These are phyloP conservation scores for Cyclargus thomasi DNA, from an alignment of 1,140 invertebrate genomes.

Conservation along the genomic window DNA sequence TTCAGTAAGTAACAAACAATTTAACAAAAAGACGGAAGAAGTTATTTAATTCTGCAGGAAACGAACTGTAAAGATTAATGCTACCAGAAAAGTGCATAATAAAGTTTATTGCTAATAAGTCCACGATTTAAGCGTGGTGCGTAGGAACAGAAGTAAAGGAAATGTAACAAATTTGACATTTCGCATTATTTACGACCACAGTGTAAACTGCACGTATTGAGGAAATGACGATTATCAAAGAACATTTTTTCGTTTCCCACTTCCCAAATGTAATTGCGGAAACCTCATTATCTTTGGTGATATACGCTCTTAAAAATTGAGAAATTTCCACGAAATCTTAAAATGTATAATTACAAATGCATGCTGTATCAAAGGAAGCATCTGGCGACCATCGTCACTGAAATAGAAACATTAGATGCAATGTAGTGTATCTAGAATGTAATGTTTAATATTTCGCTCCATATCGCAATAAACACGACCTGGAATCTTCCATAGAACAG, in stretches of 20 bases:
- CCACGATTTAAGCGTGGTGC: background rate
- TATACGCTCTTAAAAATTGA: background rate
- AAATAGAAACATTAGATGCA: too few species aligned
- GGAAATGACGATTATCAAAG: conserved; percentile 8
- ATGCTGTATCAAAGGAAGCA: too few species aligned
- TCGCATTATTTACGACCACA: background rate
- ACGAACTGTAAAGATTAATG: background rate
- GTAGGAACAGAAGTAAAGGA: background rate
- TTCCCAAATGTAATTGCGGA: background rate
- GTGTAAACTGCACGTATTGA: background rate
- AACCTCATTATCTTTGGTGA: background rate
- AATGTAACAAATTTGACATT: conserved; percentile 15
- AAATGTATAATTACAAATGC: background rate
- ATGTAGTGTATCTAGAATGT: background rate
- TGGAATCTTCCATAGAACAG: background rate
- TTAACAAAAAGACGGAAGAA: background rate
- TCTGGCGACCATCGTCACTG: too few species aligned
- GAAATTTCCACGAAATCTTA: background rate
- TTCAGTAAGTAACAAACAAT: background rate
- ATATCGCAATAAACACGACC: too few species aligned
- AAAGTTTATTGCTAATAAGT: background rate
- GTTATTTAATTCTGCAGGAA: background rate
- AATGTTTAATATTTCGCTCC: background rate
- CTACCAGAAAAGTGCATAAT: background rate
- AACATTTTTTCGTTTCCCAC: conserved; percentile 11